A percentile compares a stretch with the other conserved stretches of the same genome.
Evolutionary conservation across 2,113 vertebrate genomes (phyloP).

Genomic region (Alligator sinensis): DNA sequence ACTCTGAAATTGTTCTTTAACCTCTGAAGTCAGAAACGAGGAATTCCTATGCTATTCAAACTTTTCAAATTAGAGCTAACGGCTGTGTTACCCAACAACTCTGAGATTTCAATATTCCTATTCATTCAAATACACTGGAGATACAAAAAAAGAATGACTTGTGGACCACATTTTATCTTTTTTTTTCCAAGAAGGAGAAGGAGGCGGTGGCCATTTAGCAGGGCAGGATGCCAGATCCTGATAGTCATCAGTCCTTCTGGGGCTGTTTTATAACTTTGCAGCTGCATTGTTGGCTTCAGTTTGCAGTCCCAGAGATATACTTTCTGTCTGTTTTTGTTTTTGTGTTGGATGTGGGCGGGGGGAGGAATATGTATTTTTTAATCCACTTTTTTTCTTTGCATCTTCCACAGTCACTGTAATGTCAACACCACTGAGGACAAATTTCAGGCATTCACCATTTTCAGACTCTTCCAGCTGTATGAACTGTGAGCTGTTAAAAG

Average conservation of each 20-base stretch:
- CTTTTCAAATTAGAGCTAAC: background rate
- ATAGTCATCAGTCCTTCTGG: slow-evolving; percentile 67
- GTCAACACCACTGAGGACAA: slow-evolving; percentile 75
- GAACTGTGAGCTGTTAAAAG: slow-evolving; percentile 57
- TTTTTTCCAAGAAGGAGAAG: background rate
- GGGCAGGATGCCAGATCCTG: slow-evolving; percentile 48
- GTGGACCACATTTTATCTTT: background rate
- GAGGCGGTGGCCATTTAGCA: background rate
- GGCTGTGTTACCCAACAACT: background rate
- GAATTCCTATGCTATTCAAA: background rate
- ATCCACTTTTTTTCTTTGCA: background rate
- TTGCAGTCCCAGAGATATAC: slow-evolving; percentile 44
- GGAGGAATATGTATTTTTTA: background rate
- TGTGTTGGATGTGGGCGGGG: slow-evolving; percentile 31
- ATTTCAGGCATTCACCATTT: slow-evolving; percentile 71
- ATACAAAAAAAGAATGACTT: background rate
- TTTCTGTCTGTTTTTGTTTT: slow-evolving; percentile 70
- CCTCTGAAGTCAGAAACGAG: background rate
- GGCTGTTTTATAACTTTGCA: slow-evolving; percentile 58
- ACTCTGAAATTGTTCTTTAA: rapidly evolving
- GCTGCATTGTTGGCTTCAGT: slow-evolving; percentile 50
- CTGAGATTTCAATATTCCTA: background rate
- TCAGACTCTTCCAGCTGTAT: slow-evolving; percentile 72
- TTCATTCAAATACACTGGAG: background rate
- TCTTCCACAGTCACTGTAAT: slow-evolving; percentile 64